These are phyloP conservation scores for Abramis brama DNA, from an alignment of 2,113 vertebrate species.

Conservation along the genomic window DNA sequence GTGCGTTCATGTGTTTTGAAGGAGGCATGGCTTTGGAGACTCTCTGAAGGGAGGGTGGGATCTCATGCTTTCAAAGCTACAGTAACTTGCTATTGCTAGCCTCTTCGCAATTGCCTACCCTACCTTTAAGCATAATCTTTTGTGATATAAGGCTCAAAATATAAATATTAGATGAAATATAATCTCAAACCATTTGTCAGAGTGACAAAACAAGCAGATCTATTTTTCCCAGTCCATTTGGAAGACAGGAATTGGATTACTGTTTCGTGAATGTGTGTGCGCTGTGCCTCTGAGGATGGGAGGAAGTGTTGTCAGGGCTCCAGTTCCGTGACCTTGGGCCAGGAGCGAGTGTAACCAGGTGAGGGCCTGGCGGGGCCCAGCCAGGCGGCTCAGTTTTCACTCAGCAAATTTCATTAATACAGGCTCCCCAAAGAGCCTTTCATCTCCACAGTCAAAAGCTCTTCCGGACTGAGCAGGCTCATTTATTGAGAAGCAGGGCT, in stretches of 20 bases:
- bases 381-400: slow-evolving; percentile 70
- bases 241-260: slow-evolving; percentile 35
- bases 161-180: slow-evolving; percentile 10
- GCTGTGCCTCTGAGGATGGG: slow-evolving; percentile 33
- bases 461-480: slow-evolving; percentile 59
- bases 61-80: too few species aligned
- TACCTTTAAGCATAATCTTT: not conserved
- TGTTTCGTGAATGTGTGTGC: slow-evolving; percentile 30
- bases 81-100: too few species aligned
- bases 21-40: too few species aligned
- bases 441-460: slow-evolving; percentile 67
- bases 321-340: slow-evolving; percentile 53
- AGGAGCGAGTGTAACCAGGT: slow-evolving; percentile 60
- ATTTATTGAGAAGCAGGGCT: slow-evolving; percentile 54
- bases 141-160: not conserved
- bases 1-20: too few species aligned
- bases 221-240: slow-evolving; percentile 22
- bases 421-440: slow-evolving; percentile 73
- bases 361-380: slow-evolving; percentile 50
- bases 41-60: too few species aligned
- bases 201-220: slow-evolving; percentile 27
- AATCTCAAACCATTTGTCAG: slow-evolving; percentile 3
- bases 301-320: slow-evolving; percentile 41
- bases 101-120: too few species aligned
- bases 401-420: slow-evolving; percentile 80